These are phyloP conservation scores for western clawed frog (Xenopus tropicalis) DNA, from an alignment of 2,113 vertebrate genomes.

Conservation along the genomic window DNA sequence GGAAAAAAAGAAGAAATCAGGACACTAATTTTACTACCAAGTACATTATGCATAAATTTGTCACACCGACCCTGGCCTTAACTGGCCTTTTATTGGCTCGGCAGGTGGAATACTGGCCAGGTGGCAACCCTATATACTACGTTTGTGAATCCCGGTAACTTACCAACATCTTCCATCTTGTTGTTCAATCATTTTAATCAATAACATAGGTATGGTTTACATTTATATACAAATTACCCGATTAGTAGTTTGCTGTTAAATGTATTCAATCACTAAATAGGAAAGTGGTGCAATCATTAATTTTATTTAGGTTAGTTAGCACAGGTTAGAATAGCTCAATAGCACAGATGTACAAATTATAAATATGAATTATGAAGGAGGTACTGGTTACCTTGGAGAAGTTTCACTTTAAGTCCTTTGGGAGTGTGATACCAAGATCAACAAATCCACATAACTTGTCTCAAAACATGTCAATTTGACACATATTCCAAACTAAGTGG, in stretches of 20 bases:
- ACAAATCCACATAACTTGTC: not conserved
- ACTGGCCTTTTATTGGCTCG: too few relatives aligned
- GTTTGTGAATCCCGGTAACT: too few relatives aligned
- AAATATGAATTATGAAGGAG: not conserved
- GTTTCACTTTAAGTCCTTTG: slow-evolving; percentile 5
- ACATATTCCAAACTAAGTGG: too few relatives aligned
- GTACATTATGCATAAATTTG: too few relatives aligned
- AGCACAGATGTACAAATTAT: not conserved
- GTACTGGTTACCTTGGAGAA: not conserved
- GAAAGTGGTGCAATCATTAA: not conserved
- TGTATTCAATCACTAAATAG: not conserved
- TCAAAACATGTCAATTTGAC: not conserved
- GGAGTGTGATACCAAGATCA: not conserved
- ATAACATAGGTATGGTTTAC: not conserved
- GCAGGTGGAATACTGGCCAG: too few relatives aligned
- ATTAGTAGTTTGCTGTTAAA: not conserved
- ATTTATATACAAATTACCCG: not conserved
- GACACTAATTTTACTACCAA: too few relatives aligned
- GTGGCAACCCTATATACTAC: too few relatives aligned
- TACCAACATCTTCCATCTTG: too few relatives aligned
- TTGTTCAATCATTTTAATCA: too few relatives aligned
- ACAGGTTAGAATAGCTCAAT: too few relatives aligned
- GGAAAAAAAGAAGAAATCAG: too few relatives aligned
- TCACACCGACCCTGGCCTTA: too few relatives aligned
- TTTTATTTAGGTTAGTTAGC: not conserved